Evolutionary conservation across 2,888 invertebrate genomes (phyloP), one percentile per base, ranked within the genome.

Genomic region (Pheosia tremula): DNA sequence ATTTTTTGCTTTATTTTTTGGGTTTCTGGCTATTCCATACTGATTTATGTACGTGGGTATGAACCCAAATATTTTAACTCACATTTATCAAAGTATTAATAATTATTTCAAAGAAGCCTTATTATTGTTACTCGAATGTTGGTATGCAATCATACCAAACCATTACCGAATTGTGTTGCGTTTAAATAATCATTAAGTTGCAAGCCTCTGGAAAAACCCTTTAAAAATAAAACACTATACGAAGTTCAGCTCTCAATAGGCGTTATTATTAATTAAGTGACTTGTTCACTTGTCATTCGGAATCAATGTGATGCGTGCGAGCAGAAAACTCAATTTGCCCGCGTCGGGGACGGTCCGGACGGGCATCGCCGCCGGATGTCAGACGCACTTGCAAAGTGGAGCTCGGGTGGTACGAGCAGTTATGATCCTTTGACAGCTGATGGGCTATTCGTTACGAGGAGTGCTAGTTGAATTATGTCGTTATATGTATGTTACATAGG

Each of bases 251-350:
- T n/a, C 38, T 55, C 43, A 66, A 60, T 59, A 68, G 60, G 55
- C 65, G 72, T 62, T 68, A 68, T 74, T 74, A 72, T 74, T 72
- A 72, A 77, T 72, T 70, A 68, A 77, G 61, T 62, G 63, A 56
- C 66, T 74, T 72, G 83, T 84, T 84, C 82, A 79, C 80, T 82
- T 85, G 87, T 86, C 87, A 84, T 80, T 85, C 75, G 79, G 78
- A 79, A 83, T 83, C 82, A 81, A 75, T 79, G 77, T 68, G 75
- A 71, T 81, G 84, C 83, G 80, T 78, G 80, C 74, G 72, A 81
- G 82, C 84, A 82, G 86, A 84, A 86, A 87, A 89, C 85, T 88
- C 87, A 85, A 90, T 91, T 90, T 87, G 80, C 83, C 78, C 84
- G 85, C 86, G 73, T 79, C 83, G 71, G 82, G 86, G 82, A 80